Evolutionary conservation across 2,888 invertebrate species (phyloP), one percentile per base, ranked within the genome.

Genomic region (Mimas tiliae): DNA sequence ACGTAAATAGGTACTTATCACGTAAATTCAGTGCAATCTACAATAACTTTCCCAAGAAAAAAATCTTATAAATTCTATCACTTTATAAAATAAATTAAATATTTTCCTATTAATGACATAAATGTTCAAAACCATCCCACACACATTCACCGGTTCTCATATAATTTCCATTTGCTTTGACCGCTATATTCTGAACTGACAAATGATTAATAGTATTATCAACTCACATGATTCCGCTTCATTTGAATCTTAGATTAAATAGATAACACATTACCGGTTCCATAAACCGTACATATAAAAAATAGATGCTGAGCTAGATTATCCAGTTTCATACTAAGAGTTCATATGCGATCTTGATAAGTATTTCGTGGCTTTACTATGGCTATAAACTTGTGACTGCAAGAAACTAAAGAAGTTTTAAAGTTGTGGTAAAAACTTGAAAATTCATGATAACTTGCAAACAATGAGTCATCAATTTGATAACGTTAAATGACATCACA

Each of bases 191-290:
- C 58, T 42, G 33, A 12, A 53, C 53, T 58, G 58, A 58, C 42
- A 42, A 58, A 58, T 58, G 58, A 19, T 58, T 19, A 42, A 58
- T 58, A 11, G 12, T 58, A 58, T 58, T 58, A 58, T 58, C 58
- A 33, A n/a, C 53, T 9, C 38, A 58, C 42, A 58, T 58, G 42
- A 42, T 58, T 42, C 42, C 42, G 1, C 42, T 58, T 42, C 42
- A 12, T 19, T 42, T 58, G 55, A 38, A 38, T 33, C 53, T n/a
- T n/a, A 33, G 38, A 38, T 58, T 34, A 16, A 58, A 58, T 58
- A 58, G 58, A 58, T 58, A 58, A 58, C 19, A 11, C 38, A 58
- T 58, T 58, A 58, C 42, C 12, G 38, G 58, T 42, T 38, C 58
- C 38, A 19, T 19, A 42, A 42, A 19, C 42, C 19, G 42, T 7